Base-by-base conservation (phyloP, 2,113 vertebrate species). In the Percopsis transmontana region DNA sequence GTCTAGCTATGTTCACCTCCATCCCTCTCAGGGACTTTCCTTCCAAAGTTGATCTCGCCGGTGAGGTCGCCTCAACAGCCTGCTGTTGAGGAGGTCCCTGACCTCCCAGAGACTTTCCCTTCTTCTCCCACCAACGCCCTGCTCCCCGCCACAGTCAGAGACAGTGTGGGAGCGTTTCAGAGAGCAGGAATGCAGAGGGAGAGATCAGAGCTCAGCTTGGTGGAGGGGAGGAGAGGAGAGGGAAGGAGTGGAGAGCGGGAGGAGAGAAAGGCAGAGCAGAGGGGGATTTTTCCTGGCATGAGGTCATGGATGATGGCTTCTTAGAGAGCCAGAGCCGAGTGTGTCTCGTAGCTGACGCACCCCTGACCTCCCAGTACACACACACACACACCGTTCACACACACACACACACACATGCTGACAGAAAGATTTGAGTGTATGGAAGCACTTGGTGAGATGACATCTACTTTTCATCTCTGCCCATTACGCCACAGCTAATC, bases 281-380 rank as follows among this genome's bases (percentile, higher is more conserved):
- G 81, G 91, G 91, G 92, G 87, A 89, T 87, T 90, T 91, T 92
- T 79, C 81, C 78, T 75, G 77, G 74, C 79, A 90, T 92, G 91
- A 93, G 89, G 80, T 93, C 89, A 92, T 88, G 57, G 76, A 80
- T 82, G 85, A 88, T 79, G 82, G 75, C 64, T 82, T 80, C 77
- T 73, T 64, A 79, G 73, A 66, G 58, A 83, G 77, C 20, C 47
- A 68, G 71, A 83, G 80, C 72, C 74, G 76, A 80, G 82, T 40
- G 23, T 42, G 70, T 48, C 84, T 83, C 58, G 77, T 90, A 85
- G 85, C 78, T 78, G 84, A 85, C 87, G 60, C 81, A 62, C 85
- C 86, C 77, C 84, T 82, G 86, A 84, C 76, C 83, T 82, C 68
- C 74, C 76, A 77, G 24, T 20, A 55, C 52, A 24, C 52, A 55